phyloP scores from a whole-genome alignment of 2,797 vertebrate species.

The Menidia menidia region DNA sequence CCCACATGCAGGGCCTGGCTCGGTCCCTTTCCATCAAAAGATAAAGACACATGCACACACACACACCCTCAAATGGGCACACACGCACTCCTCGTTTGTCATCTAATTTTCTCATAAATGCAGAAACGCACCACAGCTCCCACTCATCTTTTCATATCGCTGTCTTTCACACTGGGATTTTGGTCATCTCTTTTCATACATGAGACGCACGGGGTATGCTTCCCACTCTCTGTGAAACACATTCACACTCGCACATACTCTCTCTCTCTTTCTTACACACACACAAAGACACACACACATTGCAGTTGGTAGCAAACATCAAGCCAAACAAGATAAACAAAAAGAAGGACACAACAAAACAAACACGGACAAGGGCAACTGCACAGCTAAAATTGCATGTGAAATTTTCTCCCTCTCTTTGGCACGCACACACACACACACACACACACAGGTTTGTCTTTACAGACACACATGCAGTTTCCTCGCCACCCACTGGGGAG shows the following conservation, averaged over 20 bases:
- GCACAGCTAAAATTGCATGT: constrained; percentile 34
- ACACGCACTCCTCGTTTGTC: constrained; percentile 40
- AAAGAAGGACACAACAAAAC: constrained; percentile 26
- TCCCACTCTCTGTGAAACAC: not conserved
- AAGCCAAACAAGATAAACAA: constrained; percentile 28
- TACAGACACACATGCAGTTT: constrained; percentile 53
- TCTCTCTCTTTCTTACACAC: not conserved
- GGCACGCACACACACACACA: not conserved
- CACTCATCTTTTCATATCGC: constrained; percentile 40
- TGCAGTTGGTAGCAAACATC: constrained; percentile 28
- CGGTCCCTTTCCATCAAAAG: constrained; percentile 65
- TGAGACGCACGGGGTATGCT: constrained; percentile 19
- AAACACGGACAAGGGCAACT: constrained; percentile 32
- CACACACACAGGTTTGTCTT: constrained; percentile 27
- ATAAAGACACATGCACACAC: constrained; percentile 19
- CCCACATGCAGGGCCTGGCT: constrained; percentile 63
- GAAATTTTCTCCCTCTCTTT: constrained; percentile 13
- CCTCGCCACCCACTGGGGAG: constrained; percentile 54
- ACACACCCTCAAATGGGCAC: constrained; percentile 27
- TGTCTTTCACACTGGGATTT: constrained; percentile 51
- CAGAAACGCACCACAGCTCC: constrained; percentile 23
- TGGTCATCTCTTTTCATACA: constrained; percentile 52
- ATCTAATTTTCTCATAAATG: constrained; percentile 58
- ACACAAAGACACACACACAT: not conserved
- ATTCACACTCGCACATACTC: not conserved